These are phyloP conservation scores for Leuciscus idus DNA, from an alignment of 2,113 vertebrate genomes.

Conservation along the genomic window DNA sequence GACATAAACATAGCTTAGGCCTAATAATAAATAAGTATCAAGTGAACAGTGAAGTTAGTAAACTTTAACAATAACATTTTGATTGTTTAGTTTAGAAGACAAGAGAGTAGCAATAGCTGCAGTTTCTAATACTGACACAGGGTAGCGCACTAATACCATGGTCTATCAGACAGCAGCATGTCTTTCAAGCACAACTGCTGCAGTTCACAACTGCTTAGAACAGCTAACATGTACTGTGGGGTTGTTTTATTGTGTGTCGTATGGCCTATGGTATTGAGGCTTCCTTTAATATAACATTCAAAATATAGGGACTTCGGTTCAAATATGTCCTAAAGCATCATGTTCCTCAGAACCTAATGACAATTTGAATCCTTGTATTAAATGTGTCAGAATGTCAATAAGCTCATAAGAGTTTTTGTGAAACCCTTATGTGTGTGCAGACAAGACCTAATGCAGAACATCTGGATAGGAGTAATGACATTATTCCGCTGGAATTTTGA, in stretches of 20 bases:
- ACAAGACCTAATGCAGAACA: slow-evolving; percentile 1
- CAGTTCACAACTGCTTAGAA: not conserved
- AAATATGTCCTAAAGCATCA: not conserved
- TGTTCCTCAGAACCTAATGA: not conserved
- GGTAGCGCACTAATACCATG: not conserved
- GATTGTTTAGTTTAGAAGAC: not conserved
- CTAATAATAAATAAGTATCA: not conserved
- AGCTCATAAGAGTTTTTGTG: not conserved
- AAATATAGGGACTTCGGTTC: not conserved
- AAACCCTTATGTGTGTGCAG: not conserved
- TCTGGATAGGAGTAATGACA: not conserved
- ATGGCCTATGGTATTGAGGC: not conserved
- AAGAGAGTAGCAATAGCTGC: not conserved
- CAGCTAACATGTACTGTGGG: not conserved
- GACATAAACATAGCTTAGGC: not conserved
- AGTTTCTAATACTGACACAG: not conserved
- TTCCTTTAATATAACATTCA: not conserved
- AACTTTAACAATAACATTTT: not conserved
- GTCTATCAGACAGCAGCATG: too few relatives aligned
- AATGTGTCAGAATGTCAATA: not conserved
- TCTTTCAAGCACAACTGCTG: not conserved
- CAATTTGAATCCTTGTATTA: not conserved
- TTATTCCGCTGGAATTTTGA: not conserved
- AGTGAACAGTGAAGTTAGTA: not conserved
- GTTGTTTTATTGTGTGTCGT: not conserved